Evolutionary conservation across 2,888 invertebrate species (phyloP).

Genomic region (Cyclophora punctaria): DNA sequence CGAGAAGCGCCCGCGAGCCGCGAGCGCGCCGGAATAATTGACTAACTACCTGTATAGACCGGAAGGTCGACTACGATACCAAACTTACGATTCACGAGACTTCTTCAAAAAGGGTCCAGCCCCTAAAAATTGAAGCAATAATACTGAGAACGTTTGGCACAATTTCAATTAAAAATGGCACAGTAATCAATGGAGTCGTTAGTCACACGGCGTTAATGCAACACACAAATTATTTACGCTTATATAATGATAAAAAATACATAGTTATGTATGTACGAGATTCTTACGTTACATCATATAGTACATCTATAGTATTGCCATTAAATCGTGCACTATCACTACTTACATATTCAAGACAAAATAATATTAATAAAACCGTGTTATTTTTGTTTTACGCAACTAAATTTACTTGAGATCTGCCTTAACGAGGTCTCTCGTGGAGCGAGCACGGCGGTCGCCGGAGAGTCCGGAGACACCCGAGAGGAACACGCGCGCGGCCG

Average conservation of each 20-base stretch:
- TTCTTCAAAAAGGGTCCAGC: constrained; percentile 2
- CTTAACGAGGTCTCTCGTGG: constrained; percentile 41
- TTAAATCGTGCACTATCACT: constrained; percentile 61
- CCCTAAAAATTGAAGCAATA: constrained; percentile 5
- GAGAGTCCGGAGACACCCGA: too few species aligned
- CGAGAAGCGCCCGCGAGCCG: too few species aligned
- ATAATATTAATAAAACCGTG: constrained; percentile 9
- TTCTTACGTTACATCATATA: constrained; percentile 29
- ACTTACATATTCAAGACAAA: constrained; percentile 46
- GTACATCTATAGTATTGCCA: constrained; percentile 43
- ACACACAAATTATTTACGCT: constrained; percentile 22
- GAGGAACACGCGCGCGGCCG: too few species aligned
- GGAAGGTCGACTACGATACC: too few species aligned
- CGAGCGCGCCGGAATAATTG: too few species aligned
- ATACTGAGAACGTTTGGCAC: constrained; percentile 30
- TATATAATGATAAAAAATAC: constrained; percentile 32
- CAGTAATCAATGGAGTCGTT: constrained; percentile 3
- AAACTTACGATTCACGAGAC: not conserved
- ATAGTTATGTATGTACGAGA: constrained; percentile 41
- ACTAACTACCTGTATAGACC: too few species aligned
- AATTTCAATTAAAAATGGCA: constrained; percentile 33
- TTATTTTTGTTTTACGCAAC: constrained; percentile 29
- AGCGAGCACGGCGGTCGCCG: too few species aligned
- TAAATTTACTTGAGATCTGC: constrained; percentile 70
- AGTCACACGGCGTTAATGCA: constrained; percentile 30